A percentile compares a stretch with the other conserved stretches of the same genome.
Conservation (phyloP, 1,140 invertebrate genomes). For the Agraylea sexmaculata region DNA sequence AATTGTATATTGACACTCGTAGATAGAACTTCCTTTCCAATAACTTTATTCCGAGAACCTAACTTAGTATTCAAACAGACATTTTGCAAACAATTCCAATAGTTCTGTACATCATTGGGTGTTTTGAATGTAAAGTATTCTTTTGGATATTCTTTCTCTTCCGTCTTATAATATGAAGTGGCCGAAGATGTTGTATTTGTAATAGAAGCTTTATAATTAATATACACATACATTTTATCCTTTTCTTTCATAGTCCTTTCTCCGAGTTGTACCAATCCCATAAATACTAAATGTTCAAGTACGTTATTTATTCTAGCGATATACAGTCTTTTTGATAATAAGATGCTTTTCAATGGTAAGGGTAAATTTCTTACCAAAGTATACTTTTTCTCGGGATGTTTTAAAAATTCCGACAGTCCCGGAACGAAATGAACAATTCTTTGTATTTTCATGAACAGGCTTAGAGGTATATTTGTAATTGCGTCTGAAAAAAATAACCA, state of each 20-base stretch:
- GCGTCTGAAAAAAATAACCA: slow-evolving; percentile 61
- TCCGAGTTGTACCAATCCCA: slow-evolving; percentile 59
- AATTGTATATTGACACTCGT: slow-evolving; percentile 11
- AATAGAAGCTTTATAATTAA: slow-evolving; percentile 48
- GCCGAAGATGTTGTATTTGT: slow-evolving; percentile 51
- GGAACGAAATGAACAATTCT: slow-evolving; percentile 44
- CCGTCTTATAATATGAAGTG: slow-evolving; percentile 48
- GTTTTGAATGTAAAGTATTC: slow-evolving; percentile 42
- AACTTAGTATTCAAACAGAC: slow-evolving; percentile 46
- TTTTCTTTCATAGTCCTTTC: slow-evolving; percentile 54
- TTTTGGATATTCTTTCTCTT: slow-evolving; percentile 42
- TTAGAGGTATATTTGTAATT: slow-evolving; percentile 53
- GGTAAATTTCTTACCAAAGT: slow-evolving; percentile 48
- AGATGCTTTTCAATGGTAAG: slow-evolving; percentile 33
- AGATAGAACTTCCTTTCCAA: slow-evolving; percentile 11
- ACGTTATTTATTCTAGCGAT: slow-evolving; percentile 50
- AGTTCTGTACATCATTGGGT: slow-evolving; percentile 45
- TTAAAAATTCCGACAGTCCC: slow-evolving; percentile 44
- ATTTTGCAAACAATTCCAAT: slow-evolving; percentile 57
- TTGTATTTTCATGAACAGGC: slow-evolving; percentile 53
- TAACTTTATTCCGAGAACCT: slow-evolving; percentile 8
- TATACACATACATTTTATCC: slow-evolving; percentile 55
- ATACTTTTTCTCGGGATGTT: slow-evolving; percentile 52
- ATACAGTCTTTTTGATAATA: slow-evolving; percentile 49
- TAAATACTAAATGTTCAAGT: slow-evolving; percentile 42